phyloP scores from a whole-genome alignment of 2,113 vertebrate genomes.

The Ptyas mucosa region DNA sequence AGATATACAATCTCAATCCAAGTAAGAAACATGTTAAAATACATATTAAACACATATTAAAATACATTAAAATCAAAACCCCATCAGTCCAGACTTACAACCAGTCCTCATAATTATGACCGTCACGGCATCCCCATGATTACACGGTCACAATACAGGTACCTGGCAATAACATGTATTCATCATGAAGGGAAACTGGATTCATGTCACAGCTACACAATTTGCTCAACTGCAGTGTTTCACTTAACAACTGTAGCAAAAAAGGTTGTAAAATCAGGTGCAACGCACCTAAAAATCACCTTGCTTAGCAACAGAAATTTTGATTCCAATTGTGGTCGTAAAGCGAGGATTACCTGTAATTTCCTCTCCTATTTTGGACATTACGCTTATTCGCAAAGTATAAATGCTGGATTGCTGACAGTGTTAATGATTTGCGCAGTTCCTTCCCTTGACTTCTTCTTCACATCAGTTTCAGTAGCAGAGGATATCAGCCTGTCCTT shows the following conservation, averaged over 20 bases:
- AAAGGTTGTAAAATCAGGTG: too few species aligned
- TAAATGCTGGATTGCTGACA: neutral
- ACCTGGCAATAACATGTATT: neutral
- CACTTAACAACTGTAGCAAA: neutral
- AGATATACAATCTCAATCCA: too few species aligned
- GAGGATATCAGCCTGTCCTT: neutral
- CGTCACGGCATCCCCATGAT: neutral
- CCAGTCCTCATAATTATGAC: neutral
- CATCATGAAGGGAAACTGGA: neutral
- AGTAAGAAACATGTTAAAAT: too few species aligned
- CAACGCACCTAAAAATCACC: neutral
- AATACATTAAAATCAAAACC: too few species aligned
- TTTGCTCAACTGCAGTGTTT: neutral
- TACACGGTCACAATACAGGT: neutral
- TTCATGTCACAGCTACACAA: neutral
- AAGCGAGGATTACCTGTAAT: neutral
- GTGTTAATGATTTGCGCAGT: neutral
- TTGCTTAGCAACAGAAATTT: neutral
- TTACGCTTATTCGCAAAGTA: neutral
- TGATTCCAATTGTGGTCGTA: neutral
- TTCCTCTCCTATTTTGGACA: neutral
- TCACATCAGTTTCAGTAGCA: neutral
- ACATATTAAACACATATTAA: too few species aligned
- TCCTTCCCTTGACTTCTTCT: neutral
- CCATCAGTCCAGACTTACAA: too few species aligned